Conservation (phyloP, 1,140 invertebrate species). For the Andricus grossulariae region DNA sequence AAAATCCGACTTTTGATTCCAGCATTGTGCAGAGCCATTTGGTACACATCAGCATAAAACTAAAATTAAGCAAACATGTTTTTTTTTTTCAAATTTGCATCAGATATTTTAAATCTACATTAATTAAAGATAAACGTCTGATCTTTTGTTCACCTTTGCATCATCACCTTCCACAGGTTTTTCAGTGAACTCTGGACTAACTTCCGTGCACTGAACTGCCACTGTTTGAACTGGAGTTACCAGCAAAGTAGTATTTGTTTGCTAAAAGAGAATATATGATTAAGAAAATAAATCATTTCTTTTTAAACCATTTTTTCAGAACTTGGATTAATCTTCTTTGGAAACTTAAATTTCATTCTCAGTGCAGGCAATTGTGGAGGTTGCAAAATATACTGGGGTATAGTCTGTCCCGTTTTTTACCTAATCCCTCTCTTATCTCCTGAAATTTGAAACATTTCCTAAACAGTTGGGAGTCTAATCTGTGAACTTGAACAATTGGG, state of each 20-base stretch:
- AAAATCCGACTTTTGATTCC: slow-evolving; percentile 68
- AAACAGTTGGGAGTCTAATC: too few species aligned
- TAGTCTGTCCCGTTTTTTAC: too few species aligned
- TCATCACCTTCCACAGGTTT: slow-evolving; percentile 77
- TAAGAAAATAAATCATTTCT: not conserved
- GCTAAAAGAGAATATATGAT: slow-evolving; percentile 58
- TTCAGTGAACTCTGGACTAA: slow-evolving; percentile 80
- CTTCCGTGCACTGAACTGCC: slow-evolving; percentile 83
- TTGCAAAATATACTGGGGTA: too few species aligned
- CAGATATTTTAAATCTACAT: slow-evolving; percentile 29
- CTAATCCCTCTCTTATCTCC: too few species aligned
- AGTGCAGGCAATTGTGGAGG: too few species aligned
- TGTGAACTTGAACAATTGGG: too few species aligned
- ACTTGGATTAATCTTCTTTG: too few species aligned
- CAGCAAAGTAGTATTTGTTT: slow-evolving; percentile 78
- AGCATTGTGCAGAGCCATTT: slow-evolving; percentile 74
- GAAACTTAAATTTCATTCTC: too few species aligned
- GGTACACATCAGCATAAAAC: slow-evolving; percentile 84
- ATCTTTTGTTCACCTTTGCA: slow-evolving; percentile 64
- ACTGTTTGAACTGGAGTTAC: slow-evolving; percentile 80
- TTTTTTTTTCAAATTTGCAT: not conserved
- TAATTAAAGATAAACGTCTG: slow-evolving; percentile 33
- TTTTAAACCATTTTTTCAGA: not conserved
- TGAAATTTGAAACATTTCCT: too few species aligned
- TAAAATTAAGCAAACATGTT: slow-evolving; percentile 64